Evolutionary conservation across 2,113 vertebrate species (phyloP).

Genomic region (Prinia subflava): DNA sequence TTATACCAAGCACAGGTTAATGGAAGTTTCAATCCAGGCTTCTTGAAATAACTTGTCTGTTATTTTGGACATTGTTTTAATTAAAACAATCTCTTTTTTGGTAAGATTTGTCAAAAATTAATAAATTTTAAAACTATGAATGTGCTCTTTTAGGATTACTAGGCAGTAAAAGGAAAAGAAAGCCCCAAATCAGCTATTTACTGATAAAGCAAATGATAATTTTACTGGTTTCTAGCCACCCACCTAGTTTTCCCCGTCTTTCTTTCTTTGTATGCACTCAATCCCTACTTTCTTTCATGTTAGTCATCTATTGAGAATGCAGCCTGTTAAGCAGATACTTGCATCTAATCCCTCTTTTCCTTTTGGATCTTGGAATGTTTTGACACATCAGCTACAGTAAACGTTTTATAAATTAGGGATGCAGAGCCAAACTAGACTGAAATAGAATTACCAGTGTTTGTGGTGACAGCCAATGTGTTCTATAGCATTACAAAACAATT

Average conservation of each 20-base stretch:
- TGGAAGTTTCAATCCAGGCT: background rate
- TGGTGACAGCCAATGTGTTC: background rate
- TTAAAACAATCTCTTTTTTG: background rate
- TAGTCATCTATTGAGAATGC: background rate
- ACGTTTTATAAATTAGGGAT: background rate
- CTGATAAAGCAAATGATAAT: background rate
- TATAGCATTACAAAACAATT: background rate
- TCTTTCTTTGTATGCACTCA: background rate
- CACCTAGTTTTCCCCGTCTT: background rate
- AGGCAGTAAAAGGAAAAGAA: background rate
- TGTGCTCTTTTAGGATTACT: background rate
- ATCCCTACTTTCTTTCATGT: background rate
- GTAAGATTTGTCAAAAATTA: background rate
- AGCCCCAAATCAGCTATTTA: background rate
- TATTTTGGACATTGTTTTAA: background rate
- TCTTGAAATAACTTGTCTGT: background rate
- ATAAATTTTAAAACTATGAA: background rate
- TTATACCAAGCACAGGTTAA: background rate
- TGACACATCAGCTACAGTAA: conserved; percentile 4
- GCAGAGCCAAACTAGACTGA: conserved; percentile 3
- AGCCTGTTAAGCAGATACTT: background rate
- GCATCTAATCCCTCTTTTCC: conserved; percentile 14
- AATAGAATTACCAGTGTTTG: background rate
- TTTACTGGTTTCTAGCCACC: conserved; percentile 1
- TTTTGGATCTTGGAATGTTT: conserved; percentile 11